phyloP scores from a whole-genome alignment of 2,888 invertebrate genomes.

The Eilema depressum region DNA sequence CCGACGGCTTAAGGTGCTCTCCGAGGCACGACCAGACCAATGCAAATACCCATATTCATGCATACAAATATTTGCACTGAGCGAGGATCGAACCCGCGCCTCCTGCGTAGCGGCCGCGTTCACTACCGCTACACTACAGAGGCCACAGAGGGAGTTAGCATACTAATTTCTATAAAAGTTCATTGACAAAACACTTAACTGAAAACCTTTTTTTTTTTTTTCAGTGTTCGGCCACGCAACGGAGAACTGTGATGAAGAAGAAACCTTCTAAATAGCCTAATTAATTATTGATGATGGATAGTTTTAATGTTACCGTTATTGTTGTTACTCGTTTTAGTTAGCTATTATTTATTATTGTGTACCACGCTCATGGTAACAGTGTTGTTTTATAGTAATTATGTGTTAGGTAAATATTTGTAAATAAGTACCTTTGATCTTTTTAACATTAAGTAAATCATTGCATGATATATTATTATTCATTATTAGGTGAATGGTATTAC shows the following conservation, averaged over 20 bases:
- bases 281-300: conserved; percentile 66
- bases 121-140: too few species aligned
- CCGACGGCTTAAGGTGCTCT: too few species aligned
- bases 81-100: too few species aligned
- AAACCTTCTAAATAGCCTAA: conserved; percentile 89
- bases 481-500: conserved; percentile 70
- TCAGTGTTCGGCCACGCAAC: conserved; percentile 96
- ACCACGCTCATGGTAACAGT: conserved; percentile 69
- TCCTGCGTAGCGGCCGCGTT: too few species aligned
- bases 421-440: conserved; percentile 73
- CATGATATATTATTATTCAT: conserved; percentile 70
- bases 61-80: too few species aligned
- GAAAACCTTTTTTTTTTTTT: conserved; percentile 71
- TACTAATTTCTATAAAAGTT: too few species aligned
- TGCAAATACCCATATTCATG: too few species aligned
- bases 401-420: conserved; percentile 73
- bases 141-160: too few species aligned
- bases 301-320: conserved; percentile 83
- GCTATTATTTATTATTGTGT: conserved; percentile 81
- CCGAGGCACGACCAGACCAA: too few species aligned
- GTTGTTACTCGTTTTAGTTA: conserved; percentile 78
- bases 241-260: conserved; percentile 94
- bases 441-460: conserved; percentile 68
- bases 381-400: conserved; percentile 68
- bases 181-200: too few species aligned